These are phyloP conservation scores for Etia nguti DNA, from an alignment of 2,113 vertebrate genomes.

Conservation along the genomic window DNA sequence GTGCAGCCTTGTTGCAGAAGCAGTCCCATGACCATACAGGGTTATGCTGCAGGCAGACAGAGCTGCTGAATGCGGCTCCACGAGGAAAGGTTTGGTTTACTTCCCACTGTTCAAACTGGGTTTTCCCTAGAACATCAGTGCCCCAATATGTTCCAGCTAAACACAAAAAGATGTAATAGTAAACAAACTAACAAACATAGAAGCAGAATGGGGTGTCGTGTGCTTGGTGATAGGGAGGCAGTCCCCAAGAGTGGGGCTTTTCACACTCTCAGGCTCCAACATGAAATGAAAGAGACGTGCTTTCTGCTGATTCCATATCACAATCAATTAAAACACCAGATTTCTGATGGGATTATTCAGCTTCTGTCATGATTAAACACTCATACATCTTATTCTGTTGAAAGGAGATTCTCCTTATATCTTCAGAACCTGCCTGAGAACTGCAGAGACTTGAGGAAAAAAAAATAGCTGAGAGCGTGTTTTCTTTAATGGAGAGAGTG, in stretches of 20 bases:
- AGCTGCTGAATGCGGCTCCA: conserved; percentile 1
- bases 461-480: background rate
- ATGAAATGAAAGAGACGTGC: background rate
- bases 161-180: background rate
- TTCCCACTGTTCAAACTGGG: background rate
- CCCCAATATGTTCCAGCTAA: background rate
- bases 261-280: background rate
- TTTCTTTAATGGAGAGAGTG: background rate
- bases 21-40: conserved; percentile 71
- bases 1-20: conserved; percentile 5
- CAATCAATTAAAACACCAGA: background rate
- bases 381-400: background rate
- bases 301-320: background rate
- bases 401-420: background rate
- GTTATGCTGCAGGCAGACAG: conserved; percentile 30
- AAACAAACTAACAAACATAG: background rate
- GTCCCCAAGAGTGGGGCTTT: background rate
- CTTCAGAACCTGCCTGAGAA: background rate
- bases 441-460: background rate
- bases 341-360: no score
- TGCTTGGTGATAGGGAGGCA: background rate
- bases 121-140: background rate
- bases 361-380: background rate
- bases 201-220: background rate
- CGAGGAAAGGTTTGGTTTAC: background rate